Conservation (phyloP, 2,888 invertebrate species). For the Sesia bembeciformis region DNA sequence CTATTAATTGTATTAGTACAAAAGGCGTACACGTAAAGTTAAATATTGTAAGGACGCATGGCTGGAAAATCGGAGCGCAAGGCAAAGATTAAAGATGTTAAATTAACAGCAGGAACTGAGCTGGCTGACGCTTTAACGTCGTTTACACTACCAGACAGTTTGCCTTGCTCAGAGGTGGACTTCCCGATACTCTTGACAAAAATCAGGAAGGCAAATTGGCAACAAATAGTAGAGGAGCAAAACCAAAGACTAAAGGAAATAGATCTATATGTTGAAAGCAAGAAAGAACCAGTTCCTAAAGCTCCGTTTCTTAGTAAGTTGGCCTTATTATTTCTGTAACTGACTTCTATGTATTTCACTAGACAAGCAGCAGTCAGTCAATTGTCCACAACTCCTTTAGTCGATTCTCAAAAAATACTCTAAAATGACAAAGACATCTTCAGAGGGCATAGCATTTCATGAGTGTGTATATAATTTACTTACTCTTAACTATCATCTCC, state of each 20-base stretch:
- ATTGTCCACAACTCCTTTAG: no score
- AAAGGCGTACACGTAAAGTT: no score
- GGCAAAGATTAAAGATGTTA: slow-evolving; percentile 34
- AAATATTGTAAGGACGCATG: slow-evolving; percentile 20
- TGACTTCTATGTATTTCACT: no score
- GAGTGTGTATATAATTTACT: no score
- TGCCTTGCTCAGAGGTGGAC: slow-evolving; percentile 54
- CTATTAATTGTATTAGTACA: no score
- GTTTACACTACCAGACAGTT: slow-evolving; percentile 49
- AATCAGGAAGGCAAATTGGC: slow-evolving; percentile 37
- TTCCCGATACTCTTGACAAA: slow-evolving; percentile 41
- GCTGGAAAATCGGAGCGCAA: slow-evolving; percentile 44
- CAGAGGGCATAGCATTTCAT: no score
- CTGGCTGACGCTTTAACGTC: slow-evolving; percentile 28
- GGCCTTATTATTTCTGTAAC: no score
- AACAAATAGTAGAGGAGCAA: slow-evolving; percentile 41
- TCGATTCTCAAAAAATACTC: no score
- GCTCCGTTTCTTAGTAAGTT: slow-evolving; percentile 47
- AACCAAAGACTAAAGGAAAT: slow-evolving; percentile 31
- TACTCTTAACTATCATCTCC: no score
- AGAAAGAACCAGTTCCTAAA: slow-evolving; percentile 23
- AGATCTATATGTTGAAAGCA: slow-evolving; percentile 31
- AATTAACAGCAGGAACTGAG: slow-evolving; percentile 20
- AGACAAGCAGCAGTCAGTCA: no score
- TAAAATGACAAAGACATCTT: no score